phyloP scores from a whole-genome alignment of 2,888 invertebrate genomes.

The Clitarchus hookeri region DNA sequence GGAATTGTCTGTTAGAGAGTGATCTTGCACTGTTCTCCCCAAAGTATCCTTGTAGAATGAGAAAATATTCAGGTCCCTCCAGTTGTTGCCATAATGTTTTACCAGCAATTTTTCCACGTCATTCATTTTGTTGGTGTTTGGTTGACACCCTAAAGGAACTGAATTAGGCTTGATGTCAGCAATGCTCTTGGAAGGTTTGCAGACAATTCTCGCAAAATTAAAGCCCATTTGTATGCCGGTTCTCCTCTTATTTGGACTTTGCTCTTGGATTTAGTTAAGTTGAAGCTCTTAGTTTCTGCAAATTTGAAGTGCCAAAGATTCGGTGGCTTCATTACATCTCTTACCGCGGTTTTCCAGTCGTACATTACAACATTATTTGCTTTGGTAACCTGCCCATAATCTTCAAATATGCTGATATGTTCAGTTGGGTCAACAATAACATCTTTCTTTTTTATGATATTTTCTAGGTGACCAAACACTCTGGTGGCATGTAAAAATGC shows the following conservation, averaged over 20 bases:
- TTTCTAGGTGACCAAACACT: not conserved
- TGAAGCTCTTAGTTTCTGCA: slow-evolving; percentile 17
- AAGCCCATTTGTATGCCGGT: not conserved
- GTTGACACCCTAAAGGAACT: too few relatives aligned
- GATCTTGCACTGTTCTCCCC: too few relatives aligned
- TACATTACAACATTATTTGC: too few relatives aligned
- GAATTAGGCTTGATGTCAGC: not conserved
- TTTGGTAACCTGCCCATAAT: not conserved
- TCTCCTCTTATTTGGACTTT: not conserved
- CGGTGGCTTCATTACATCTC: not conserved
- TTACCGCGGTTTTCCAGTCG: too few relatives aligned
- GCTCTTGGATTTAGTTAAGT: not conserved
- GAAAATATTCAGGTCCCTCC: too few relatives aligned
- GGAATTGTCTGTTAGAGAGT: too few relatives aligned
- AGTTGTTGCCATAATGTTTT: too few relatives aligned
- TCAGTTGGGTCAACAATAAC: not conserved
- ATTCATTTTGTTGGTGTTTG: too few relatives aligned
- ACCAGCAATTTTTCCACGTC: too few relatives aligned
- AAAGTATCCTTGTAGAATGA: too few relatives aligned
- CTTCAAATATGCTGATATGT: not conserved
- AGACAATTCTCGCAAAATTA: not conserved
- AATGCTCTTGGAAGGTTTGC: not conserved
- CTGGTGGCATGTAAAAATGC: not conserved
- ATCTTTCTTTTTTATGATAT: not conserved
- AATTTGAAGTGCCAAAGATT: slow-evolving; percentile 18